These are phyloP conservation scores for Mixornis gularis DNA, from an alignment of 2,113 vertebrate genomes.

Conservation along the genomic window DNA sequence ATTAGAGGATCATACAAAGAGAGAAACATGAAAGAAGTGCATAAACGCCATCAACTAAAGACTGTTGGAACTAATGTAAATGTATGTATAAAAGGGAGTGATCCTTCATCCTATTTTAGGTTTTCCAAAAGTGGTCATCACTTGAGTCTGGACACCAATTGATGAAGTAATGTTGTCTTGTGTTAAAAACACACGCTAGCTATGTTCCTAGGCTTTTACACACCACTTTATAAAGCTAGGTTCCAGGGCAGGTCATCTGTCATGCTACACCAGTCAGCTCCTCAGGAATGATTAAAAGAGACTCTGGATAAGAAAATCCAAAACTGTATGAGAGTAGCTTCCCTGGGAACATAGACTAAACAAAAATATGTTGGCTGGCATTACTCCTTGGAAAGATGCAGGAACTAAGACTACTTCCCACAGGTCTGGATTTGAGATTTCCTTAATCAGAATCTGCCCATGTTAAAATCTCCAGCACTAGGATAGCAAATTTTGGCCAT, in stretches of 20 bases:
- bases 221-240: neutral
- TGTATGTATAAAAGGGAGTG: neutral
- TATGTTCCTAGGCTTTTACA: neutral
- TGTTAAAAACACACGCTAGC: neutral
- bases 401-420: neutral
- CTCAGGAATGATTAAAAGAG: neutral
- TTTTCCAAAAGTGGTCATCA: neutral
- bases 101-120: neutral
- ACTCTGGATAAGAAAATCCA: neutral
- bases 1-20: neutral
- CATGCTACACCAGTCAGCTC: neutral
- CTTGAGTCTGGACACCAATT: neutral
- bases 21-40: neutral
- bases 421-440: neutral
- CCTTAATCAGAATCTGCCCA: neutral
- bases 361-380: neutral
- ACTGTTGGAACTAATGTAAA: neutral
- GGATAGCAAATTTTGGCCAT: neutral
- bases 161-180: neutral
- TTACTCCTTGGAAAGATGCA: neutral
- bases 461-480: neutral
- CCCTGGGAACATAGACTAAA: neutral
- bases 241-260: neutral
- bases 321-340: neutral
- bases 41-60: neutral